Evolutionary conservation across 1,140 invertebrate species (phyloP).

Genomic region (Ganaspis sp.): DNA sequence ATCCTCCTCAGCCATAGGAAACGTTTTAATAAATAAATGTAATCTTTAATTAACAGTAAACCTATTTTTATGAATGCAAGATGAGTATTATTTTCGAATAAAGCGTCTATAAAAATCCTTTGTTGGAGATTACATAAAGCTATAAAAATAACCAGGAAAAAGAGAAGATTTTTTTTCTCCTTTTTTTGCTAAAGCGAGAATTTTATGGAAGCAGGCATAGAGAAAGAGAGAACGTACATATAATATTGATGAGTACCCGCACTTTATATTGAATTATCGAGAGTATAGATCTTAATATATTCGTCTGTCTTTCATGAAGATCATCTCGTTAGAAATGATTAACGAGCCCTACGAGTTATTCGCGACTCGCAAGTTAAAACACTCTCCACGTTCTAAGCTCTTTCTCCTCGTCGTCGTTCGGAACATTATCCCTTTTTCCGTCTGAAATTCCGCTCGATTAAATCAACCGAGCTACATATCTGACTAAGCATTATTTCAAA

Average conservation of each 20-base stretch:
- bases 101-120: not conserved
- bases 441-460: not conserved
- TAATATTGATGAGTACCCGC: conserved; percentile 13
- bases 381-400: not conserved
- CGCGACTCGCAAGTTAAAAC: not conserved
- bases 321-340: not conserved
- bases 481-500: not conserved
- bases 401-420: not conserved
- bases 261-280: conserved; percentile 10
- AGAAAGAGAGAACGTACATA: too few relatives aligned
- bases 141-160: conserved; percentile 5
- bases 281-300: conserved; percentile 14
- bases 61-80: not conserved
- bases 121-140: conserved; percentile 5
- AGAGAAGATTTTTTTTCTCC: not conserved
- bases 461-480: not conserved
- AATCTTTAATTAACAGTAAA: not conserved
- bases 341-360: not conserved
- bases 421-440: not conserved
- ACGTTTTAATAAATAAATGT: not conserved
- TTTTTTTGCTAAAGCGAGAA: conserved; percentile 1
- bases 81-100: not conserved
- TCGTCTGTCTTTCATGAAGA: not conserved
- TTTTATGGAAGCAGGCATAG: not conserved
- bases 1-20: not conserved